phyloP scores from a whole-genome alignment of 37 sponge, comb jelly and placozoan species.

The Oopsacas minuta region DNA sequence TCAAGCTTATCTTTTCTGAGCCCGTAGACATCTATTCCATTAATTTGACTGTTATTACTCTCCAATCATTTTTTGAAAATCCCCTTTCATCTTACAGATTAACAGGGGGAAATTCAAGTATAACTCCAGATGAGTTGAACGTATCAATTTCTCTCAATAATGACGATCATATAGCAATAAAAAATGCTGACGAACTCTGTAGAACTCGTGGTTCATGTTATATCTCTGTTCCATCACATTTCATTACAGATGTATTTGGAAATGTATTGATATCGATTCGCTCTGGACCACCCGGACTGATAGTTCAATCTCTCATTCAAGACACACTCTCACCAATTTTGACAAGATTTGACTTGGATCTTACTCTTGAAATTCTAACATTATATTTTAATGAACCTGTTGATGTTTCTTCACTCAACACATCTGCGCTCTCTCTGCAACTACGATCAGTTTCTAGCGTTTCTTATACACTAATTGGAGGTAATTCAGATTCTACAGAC shows the following conservation, averaged over 20 bases:
- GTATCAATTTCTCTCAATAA: constrained; percentile 33
- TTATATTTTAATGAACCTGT: constrained; percentile 52
- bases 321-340: constrained; percentile 53
- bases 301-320: constrained; percentile 42
- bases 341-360: constrained; percentile 39
- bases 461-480: constrained; percentile 27
- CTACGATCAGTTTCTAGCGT: constrained; percentile 22
- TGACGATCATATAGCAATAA: constrained; percentile 45
- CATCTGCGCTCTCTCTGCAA: constrained; percentile 41
- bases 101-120: constrained; percentile 31
- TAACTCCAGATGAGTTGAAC: constrained; percentile 24
- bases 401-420: constrained; percentile 21
- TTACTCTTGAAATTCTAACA: constrained; percentile 6
- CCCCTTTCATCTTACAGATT: constrained; percentile 46
- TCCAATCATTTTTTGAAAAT: constrained; percentile 65
- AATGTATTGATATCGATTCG: constrained; percentile 30
- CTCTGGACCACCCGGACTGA: constrained; percentile 45
- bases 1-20: constrained; percentile 51
- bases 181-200: constrained; percentile 42
- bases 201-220: constrained; percentile 63
- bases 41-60: constrained; percentile 24
- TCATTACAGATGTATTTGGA: constrained; percentile 53
- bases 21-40: constrained; percentile 44
- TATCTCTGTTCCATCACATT: constrained; percentile 26
- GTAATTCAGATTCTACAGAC: constrained; percentile 23